Evolutionary conservation across 2,888 invertebrate species (phyloP).

Genomic region (Apodemia mormo): DNA sequence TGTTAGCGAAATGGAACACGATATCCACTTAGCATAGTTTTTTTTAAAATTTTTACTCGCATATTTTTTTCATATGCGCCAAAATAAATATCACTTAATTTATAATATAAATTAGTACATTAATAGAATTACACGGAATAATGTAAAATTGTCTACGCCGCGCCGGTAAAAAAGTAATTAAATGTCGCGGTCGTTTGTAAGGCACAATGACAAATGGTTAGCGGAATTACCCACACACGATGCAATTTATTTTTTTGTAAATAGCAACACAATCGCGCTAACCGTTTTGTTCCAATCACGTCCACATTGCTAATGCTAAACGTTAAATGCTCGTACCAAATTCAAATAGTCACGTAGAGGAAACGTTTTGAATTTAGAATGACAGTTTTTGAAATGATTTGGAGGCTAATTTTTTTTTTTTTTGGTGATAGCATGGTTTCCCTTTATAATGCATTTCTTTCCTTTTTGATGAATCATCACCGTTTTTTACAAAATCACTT

Average conservation of each 20-base stretch:
- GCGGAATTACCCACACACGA: conserved; percentile 36
- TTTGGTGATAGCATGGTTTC: background rate
- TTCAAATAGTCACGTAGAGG: conserved; percentile 66
- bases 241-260: conserved; percentile 29
- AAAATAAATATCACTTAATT: no score
- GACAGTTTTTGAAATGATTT: conserved; percentile 14
- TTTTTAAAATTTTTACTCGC: no score
- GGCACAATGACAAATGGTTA: conserved; percentile 23
- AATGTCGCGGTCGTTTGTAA: background rate
- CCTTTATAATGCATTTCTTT: background rate
- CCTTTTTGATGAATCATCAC: background rate
- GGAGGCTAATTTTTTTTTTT: background rate
- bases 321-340: conserved; percentile 49
- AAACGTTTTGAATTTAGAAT: conserved; percentile 40
- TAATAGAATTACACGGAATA: background rate
- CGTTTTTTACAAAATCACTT: background rate
- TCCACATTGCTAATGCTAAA: conserved; percentile 55
- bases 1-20: no score
- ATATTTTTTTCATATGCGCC: no score
- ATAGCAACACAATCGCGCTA: conserved; percentile 32
- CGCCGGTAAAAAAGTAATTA: background rate
- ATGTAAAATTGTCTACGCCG: background rate
- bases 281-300: conserved; percentile 64
- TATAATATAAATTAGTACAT: background rate
- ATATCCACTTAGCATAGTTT: no score